Evolutionary conservation across 2,888 invertebrate species (phyloP), one percentile per base, ranked within the genome.

Genomic region (Mesoligia furuncula): DNA sequence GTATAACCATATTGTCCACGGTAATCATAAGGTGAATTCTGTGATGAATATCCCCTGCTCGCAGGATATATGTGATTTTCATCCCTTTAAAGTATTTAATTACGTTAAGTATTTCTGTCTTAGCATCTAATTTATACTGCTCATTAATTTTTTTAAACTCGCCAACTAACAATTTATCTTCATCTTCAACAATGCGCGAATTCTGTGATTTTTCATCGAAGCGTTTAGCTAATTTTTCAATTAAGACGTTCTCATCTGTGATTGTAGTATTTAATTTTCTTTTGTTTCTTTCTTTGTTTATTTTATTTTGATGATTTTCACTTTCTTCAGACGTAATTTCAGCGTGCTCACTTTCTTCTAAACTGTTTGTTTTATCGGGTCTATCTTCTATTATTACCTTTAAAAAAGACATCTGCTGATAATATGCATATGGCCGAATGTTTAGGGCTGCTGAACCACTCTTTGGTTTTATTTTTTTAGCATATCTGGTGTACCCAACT

Each of bases 71-170:
- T 84, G 85, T 85, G 81, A 85, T 74, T 74, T 74, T 66, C 70
- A 78, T 78, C 66, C 70, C 73, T 76, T 79, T 76, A 85, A 87
- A 86, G 85, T 88, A 84, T 87, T 86, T 86, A 1, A 87, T 75
- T 86, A 87, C 83, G 81, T 87, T 87, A 81, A 87, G 78, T 83
- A 88, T 86, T 88, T 86, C 86, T 73, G 81, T 83, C 86, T 82
- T 85, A 36, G 85, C 85, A 83, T 84, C 85, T 86, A 84, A 78
- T 87, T 88, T 85, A 87, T 85, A 87, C 61, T 87, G 87, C 77
- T 87, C 85, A 81, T 85, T 80, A 83, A 17, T 87, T 85, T 85
- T 85, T 85, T 87, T 85, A 4, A 87, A 85, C n/a, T 87, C 85
- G 67, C 85, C 73, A 76, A 51, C 51, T 51, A 51, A 51, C 73